Percentiles rank a stretch among this genome's conserved stretches.
Conservation (phyloP, 2,888 invertebrate genomes). For the Coleophora flavipennella region DNA sequence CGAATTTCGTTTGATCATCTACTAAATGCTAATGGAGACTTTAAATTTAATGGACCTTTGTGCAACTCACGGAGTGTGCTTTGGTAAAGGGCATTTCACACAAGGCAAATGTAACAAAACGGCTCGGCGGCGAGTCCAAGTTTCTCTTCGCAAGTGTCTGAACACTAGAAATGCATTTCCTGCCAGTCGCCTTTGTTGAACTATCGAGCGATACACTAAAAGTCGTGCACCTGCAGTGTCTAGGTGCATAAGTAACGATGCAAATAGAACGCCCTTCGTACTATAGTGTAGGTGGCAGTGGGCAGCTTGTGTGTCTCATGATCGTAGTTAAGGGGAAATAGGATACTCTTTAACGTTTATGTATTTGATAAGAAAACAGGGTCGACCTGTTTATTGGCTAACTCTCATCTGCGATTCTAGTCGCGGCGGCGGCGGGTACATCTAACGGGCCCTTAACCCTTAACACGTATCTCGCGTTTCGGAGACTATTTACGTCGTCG, state of each 20-base stretch:
- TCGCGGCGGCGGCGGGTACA: slow-evolving; percentile 50
- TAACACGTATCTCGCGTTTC: slow-evolving; percentile 58
- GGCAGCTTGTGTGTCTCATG: not conserved
- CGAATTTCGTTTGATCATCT: too few species aligned
- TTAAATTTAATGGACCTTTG: too few species aligned
- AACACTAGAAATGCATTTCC: slow-evolving; percentile 32
- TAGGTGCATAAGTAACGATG: too few species aligned
- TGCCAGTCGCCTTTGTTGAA: slow-evolving; percentile 35
- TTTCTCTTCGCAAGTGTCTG: slow-evolving; percentile 30
- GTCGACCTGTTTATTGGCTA: slow-evolving; percentile 16
- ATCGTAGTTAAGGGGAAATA: not conserved
- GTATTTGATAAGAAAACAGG: not conserved
- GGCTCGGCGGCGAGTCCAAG: slow-evolving; percentile 32
- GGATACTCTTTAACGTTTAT: not conserved
- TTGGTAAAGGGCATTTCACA: slow-evolving; percentile 30
- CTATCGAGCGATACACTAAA: slow-evolving; percentile 24
- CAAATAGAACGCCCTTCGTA: too few species aligned
- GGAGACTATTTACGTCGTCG: slow-evolving; percentile 64
- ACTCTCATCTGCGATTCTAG: slow-evolving; percentile 63
- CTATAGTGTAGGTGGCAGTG: too few species aligned
- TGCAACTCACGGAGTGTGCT: too few species aligned
- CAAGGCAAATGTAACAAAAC: slow-evolving; percentile 36
- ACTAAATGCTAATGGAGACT: too few species aligned
- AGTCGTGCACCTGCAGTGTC: not conserved
- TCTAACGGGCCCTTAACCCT: slow-evolving; percentile 62